Conservation (phyloP, 2,888 invertebrate genomes). For the Drepana falcataria region DNA sequence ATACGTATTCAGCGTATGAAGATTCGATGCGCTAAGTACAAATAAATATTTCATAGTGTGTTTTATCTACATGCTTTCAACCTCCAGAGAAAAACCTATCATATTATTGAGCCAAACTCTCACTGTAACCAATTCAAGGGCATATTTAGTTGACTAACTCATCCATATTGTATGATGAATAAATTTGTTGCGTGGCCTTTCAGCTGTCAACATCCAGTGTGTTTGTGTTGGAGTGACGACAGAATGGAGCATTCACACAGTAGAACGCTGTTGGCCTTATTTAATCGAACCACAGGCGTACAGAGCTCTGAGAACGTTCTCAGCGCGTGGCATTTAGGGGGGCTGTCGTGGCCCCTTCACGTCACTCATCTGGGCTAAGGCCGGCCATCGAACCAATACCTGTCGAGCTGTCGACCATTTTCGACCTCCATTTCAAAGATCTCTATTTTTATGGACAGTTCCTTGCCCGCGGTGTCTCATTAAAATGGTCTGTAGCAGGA, state of each 20-base stretch:
- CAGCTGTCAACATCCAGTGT: slow-evolving; percentile 28
- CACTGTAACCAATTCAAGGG: too few relatives aligned
- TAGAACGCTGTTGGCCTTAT: slow-evolving; percentile 35
- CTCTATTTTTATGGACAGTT: slow-evolving; percentile 12
- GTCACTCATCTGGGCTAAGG: slow-evolving; percentile 72
- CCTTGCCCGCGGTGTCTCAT: slow-evolving; percentile 20
- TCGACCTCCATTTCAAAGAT: slow-evolving; percentile 13
- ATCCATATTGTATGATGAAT: too few relatives aligned
- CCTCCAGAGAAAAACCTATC: too few relatives aligned
- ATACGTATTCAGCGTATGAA: too few relatives aligned
- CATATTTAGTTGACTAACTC: too few relatives aligned
- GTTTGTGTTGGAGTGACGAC: slow-evolving; percentile 9
- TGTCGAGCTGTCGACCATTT: slow-evolving; percentile 23
- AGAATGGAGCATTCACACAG: slow-evolving; percentile 20
- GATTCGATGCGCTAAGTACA: too few relatives aligned
- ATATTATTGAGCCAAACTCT: too few relatives aligned
- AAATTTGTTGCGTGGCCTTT: not conserved
- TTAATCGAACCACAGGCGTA: slow-evolving; percentile 40
- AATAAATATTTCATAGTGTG: too few relatives aligned
- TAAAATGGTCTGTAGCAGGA: slow-evolving; percentile 28
- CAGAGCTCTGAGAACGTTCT: slow-evolving; percentile 43
- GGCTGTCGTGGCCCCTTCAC: slow-evolving; percentile 62
- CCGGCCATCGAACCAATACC: slow-evolving; percentile 57
- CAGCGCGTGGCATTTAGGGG: slow-evolving; percentile 42
- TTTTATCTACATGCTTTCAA: too few relatives aligned